Evolutionary conservation across 2,113 vertebrate species (phyloP).

Genomic region (Dunckerocampus dactyliophorus): DNA sequence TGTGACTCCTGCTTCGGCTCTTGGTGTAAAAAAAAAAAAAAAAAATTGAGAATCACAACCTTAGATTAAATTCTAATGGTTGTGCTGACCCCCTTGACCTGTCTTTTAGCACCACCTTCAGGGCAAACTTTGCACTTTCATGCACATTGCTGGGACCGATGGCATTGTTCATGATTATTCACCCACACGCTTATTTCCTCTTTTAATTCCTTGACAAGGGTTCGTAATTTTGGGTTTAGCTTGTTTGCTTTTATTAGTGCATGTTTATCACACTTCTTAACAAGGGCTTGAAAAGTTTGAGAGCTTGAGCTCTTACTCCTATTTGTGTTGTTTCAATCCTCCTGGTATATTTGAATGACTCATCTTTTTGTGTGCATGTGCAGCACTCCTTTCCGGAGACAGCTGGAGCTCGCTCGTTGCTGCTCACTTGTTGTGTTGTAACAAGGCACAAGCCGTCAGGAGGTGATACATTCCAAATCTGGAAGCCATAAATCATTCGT

Average conservation of each 20-base stretch:
- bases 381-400: conserved; percentile 35
- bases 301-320: background rate
- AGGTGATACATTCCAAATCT: conserved; percentile 68
- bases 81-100: background rate
- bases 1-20: too few species aligned
- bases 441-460: conserved; percentile 54
- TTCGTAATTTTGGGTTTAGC: background rate
- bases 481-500: conserved; percentile 60
- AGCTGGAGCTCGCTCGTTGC: conserved; percentile 44
- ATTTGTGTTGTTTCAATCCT: conserved; percentile 1
- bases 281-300: background rate
- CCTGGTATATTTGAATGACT: conserved; percentile 1
- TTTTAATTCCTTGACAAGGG: background rate
- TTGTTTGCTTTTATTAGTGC: background rate
- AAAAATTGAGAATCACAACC: background rate
- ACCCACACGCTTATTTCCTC: background rate
- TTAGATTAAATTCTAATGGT: background rate
- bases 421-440: conserved; percentile 34
- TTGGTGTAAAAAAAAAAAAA: too few species aligned
- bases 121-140: background rate
- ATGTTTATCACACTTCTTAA: background rate
- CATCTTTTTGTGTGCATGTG: conserved; percentile 13
- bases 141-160: background rate
- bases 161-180: background rate
- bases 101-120: conserved; percentile 21